Evolutionary conservation across 2,797 vertebrate genomes (phyloP).

Genomic region (Manis javanica): DNA sequence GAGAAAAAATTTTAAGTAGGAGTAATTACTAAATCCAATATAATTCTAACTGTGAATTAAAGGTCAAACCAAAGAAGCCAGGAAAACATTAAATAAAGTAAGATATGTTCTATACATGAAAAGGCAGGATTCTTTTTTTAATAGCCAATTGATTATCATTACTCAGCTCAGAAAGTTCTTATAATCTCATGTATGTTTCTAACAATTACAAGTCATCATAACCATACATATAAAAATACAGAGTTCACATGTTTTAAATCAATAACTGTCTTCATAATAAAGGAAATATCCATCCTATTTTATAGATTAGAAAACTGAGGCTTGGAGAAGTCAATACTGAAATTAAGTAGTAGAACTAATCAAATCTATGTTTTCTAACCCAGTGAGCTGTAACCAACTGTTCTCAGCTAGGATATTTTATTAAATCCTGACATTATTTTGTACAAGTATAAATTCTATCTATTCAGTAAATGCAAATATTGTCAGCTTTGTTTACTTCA

Average conservation of each 20-base stretch:
- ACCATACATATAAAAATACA: neutral
- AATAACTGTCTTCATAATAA: neutral
- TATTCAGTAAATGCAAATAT: neutral
- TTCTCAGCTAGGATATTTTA: neutral
- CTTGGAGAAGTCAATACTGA: neutral
- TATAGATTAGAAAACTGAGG: neutral
- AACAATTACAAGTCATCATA: neutral
- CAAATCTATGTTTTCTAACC: neutral
- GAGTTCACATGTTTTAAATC: neutral
- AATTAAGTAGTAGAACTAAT: neutral
- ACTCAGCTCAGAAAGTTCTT: neutral
- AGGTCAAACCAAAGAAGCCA: neutral
- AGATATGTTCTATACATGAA: neutral
- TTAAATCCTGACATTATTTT: conserved; percentile 33
- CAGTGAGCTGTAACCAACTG: neutral
- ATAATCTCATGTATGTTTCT: neutral
- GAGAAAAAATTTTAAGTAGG: neutral
- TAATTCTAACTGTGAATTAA: neutral
- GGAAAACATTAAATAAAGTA: neutral
- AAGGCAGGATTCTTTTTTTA: neutral
- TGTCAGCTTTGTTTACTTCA: neutral
- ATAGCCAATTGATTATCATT: neutral
- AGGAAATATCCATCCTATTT: neutral
- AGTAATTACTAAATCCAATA: neutral
- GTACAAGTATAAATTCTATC: neutral